Evolutionary conservation across 2,888 invertebrate genomes (phyloP).

Genomic region (Drosophila vallismaia): DNA sequence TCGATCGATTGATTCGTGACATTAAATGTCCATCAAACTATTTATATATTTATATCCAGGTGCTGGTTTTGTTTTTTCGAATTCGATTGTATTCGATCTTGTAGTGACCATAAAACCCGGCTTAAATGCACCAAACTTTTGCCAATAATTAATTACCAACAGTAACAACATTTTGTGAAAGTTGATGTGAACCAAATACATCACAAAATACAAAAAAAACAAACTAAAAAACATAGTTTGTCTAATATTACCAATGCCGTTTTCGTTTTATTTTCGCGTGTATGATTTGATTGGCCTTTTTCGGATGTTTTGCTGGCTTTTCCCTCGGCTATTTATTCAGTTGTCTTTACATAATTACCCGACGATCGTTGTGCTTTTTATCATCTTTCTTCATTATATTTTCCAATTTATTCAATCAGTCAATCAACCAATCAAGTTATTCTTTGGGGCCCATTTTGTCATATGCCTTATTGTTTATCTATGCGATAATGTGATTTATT

Average conservation of each 20-base stretch:
- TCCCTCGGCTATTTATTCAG: constrained; percentile 48
- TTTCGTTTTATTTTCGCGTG: constrained; percentile 72
- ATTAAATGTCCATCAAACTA: no score
- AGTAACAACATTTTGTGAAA: constrained; percentile 60
- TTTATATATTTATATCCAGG: no score
- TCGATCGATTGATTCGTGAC: constrained; percentile 2
- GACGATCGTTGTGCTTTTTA: background rate
- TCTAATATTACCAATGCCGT: constrained; percentile 56
- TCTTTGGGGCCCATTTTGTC: constrained; percentile 56
- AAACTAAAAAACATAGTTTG: constrained; percentile 44
- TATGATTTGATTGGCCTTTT: constrained; percentile 66
- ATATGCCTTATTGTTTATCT: constrained; percentile 47
- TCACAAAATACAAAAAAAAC: background rate
- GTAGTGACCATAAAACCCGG: constrained; percentile 56
- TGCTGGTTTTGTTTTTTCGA: background rate
- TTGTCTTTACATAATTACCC: constrained; percentile 61
- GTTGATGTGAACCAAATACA: constrained; percentile 66
- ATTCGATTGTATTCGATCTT: background rate
- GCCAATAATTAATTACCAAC: constrained; percentile 63
- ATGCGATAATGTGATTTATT: constrained; percentile 46
- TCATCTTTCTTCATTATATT: constrained; percentile 11
- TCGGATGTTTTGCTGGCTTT: constrained; percentile 34
- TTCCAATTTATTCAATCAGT: constrained; percentile 21
- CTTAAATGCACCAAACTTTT: constrained; percentile 57
- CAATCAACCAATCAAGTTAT: constrained; percentile 57